Evolutionary conservation across 1,140 invertebrate species (phyloP).

Genomic region (Dufourea novaeangliae): DNA sequence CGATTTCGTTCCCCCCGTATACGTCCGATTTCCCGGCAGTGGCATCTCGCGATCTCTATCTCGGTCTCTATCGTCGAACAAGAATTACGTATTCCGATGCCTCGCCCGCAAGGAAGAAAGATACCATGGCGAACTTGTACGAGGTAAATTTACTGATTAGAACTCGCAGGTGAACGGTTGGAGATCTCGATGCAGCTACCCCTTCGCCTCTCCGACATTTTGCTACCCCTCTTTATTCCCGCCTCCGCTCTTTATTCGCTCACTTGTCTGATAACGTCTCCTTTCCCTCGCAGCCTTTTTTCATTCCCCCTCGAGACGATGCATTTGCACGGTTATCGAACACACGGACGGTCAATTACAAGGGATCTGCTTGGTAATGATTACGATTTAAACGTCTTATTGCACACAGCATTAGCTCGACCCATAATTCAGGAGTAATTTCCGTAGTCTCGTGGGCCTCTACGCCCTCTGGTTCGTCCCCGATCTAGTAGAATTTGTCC

Average conservation of each 20-base stretch:
- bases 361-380: slow-evolving; percentile 38
- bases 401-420: slow-evolving; percentile 44
- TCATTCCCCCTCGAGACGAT: background rate
- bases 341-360: slow-evolving; percentile 31
- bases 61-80: slow-evolving; percentile 31
- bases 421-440: slow-evolving; percentile 66
- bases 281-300: background rate
- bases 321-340: background rate
- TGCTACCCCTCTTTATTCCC: background rate
- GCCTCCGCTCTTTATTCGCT: slow-evolving; percentile 5
- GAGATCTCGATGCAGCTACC: slow-evolving; percentile 16
- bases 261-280: background rate
- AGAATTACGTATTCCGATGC: slow-evolving; percentile 57
- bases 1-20: background rate
- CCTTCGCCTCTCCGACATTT: background rate
- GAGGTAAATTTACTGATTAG: slow-evolving; percentile 57
- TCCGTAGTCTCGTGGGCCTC: slow-evolving; percentile 25
- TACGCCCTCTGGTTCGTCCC: background rate
- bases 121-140: slow-evolving; percentile 44
- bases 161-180: slow-evolving; percentile 30
- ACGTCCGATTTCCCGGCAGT: background rate
- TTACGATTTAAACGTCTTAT: slow-evolving; percentile 62
- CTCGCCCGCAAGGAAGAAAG: slow-evolving; percentile 30
- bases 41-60: background rate
- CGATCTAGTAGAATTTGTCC: background rate